Evolutionary conservation across 2,797 vertebrate genomes (phyloP), one percentile per base, ranked within the genome.

Genomic region (Bradypus variegatus): DNA sequence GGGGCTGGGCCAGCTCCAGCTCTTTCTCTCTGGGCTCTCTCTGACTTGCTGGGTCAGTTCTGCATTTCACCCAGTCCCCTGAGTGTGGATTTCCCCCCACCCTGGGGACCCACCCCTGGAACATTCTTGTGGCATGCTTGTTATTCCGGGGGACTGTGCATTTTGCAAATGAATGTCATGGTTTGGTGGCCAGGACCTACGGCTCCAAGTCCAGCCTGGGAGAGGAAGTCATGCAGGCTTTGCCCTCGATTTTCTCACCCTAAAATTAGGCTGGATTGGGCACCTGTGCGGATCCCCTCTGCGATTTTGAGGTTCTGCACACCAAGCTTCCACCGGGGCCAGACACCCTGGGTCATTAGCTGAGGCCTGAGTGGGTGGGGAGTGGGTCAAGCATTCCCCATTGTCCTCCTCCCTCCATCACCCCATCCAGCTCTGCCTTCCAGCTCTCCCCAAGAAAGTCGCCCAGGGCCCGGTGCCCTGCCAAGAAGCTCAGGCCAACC

Each of bases 341-440:
- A 45, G 88, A 0, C 0, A 55, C 82, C 76, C 45, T 1, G 1
- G 27, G 48, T 16, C 83, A 12, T 11, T 48, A 9, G 55, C 33
- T 10, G 18, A 62, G 50, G 18, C 8, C 1, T 8, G 55, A 4
- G 5, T 3, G 5, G 13, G n/a, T 3, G 10, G 0, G 19, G 12
- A 1, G 0, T 8, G 18, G 27, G 3, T 29, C 25, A 6, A 50
- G 48, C 6, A 48, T 48, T 31, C 62, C 55, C 78, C 29, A 6
- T 29, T 0, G 7, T 9, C 10, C 77, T 25, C n/a, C 5, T 6
- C 2, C 6, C 62, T 58, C 12, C n/a, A 12, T 7, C 21, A 15
- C 55, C 25, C 25, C 29, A 41, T 67, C 86, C 13, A 45, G 67
- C 10, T 0, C 78, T 65, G 41, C n/a, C 72, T 45, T 75, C 67